These are phyloP conservation scores for Nylanderia fulva DNA, from an alignment of 1,140 invertebrate species.

Conservation along the genomic window DNA sequence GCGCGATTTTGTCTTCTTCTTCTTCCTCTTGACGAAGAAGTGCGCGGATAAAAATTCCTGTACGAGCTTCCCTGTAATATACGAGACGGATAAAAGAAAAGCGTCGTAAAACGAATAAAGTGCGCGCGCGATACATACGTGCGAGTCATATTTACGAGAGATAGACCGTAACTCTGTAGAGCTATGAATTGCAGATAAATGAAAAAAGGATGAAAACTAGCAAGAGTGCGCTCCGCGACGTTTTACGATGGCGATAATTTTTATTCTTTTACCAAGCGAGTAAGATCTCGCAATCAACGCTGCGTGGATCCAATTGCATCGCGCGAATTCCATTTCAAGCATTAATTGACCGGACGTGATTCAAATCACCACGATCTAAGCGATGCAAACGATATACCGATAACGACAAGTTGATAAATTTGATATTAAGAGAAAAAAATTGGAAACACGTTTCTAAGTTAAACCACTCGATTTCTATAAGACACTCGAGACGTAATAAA, in stretches of 20 bases:
- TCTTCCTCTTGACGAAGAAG: slow-evolving; percentile 1
- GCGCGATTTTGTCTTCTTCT: background rate
- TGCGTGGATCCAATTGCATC: background rate
- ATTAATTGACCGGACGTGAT: slow-evolving; percentile 11
- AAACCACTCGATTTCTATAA: background rate
- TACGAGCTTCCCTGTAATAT: background rate
- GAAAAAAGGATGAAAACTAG: slow-evolving; percentile 37
- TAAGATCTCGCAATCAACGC: background rate
- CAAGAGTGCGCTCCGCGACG: background rate
- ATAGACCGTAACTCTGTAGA: slow-evolving; percentile 13
- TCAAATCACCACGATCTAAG: no score
- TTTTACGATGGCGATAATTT: slow-evolving; percentile 41
- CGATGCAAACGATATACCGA: background rate
- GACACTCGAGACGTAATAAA: background rate
- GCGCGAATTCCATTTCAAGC: background rate
- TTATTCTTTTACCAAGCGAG: background rate
- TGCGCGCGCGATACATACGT: slow-evolving; percentile 5
- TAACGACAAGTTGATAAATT: background rate
- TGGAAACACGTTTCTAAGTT: background rate
- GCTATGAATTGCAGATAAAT: slow-evolving; percentile 53
- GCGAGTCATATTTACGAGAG: slow-evolving; percentile 46
- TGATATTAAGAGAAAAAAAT: background rate
- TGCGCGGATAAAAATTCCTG: slow-evolving; percentile 29
- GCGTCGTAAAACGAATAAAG: slow-evolving; percentile 43
- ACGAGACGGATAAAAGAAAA: slow-evolving; percentile 21